Base-by-base conservation (phyloP, 2,113 vertebrate genomes). In the Prochilodus magdalenae region DNA sequence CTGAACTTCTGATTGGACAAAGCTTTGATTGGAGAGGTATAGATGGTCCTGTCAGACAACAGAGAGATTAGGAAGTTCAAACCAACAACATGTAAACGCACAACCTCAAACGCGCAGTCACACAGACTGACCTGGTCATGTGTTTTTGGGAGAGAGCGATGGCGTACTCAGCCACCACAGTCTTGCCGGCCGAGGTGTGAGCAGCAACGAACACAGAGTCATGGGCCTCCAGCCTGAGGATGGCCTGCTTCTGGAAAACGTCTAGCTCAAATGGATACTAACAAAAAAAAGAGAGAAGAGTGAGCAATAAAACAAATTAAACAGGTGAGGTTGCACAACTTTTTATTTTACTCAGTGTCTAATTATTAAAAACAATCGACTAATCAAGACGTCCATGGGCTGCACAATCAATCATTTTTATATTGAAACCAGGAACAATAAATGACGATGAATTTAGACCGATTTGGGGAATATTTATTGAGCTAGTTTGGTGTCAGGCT, bases 1-100 rank as follows among this genome's bases (percentile, higher is more conserved):
- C 97, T 89, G 89, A 97, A 98, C 89, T 98, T 98, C 94, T 98
- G 97, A 91, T 98, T 98, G 90, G 96, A 97, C 86, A 98, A 87
- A 27, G 97, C 97, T 86, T 98, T 98, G 85, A 98, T 98, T 4
- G 97, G 97, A 1, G 97, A 98, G 0, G 97, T 98, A 83, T 98
- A 98, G 85, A 98, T 95, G 78, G 96, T 95, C 75, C 97, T 97
- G 53, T 69, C 22, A 78, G 78, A 55, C n/a, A 60, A 40, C n/a
- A 67, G 49, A 44, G 10, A 51, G 15, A 51, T 14, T 36, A 36
- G 36, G 36, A 36, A 3, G 36, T 36, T 36, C 36, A 49, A 16
- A 24, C 12, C 18, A 8, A 62, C n/a, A 70, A 0, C 36, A 40
- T 0, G 22, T 7, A 76, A 16, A 47, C 0, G 57, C 13, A 72